phyloP scores from a whole-genome alignment of 2,797 vertebrate genomes.

The Trachurus trachurus region DNA sequence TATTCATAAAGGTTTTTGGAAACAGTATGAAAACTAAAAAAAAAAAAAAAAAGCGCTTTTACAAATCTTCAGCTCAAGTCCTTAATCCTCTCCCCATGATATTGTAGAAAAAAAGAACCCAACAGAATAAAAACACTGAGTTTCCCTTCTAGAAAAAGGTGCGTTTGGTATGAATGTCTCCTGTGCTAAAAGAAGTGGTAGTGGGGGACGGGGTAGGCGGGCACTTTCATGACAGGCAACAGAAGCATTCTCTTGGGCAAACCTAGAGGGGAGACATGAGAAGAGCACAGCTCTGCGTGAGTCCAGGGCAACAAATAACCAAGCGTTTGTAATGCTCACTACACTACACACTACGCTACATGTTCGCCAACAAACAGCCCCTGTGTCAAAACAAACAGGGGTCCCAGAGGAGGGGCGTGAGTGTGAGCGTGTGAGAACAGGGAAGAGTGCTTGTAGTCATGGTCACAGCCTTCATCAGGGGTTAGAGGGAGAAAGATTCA shows the following conservation, averaged over 20 bases:
- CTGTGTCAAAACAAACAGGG: slow-evolving; percentile 30
- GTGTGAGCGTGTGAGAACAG: slow-evolving; percentile 74
- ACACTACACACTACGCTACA: slow-evolving; percentile 38
- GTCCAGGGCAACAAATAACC: slow-evolving; percentile 82
- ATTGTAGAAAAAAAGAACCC: slow-evolving; percentile 80
- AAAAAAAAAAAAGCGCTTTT: slow-evolving; percentile 83
- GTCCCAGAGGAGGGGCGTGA: slow-evolving; percentile 25
- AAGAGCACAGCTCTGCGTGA: slow-evolving; percentile 93
- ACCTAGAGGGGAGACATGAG: slow-evolving; percentile 98
- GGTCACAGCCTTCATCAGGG: slow-evolving; percentile 40
- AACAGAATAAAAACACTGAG: slow-evolving; percentile 57
- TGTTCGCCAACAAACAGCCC: slow-evolving; percentile 39
- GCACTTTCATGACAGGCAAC: slow-evolving; percentile 99
- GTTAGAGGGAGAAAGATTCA: slow-evolving; percentile 46
- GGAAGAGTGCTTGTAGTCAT: slow-evolving; percentile 77
- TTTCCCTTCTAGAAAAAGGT: slow-evolving; percentile 88
- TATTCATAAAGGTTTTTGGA: slow-evolving; percentile 86
- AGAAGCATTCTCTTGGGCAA: slow-evolving; percentile 99
- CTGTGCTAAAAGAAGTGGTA: slow-evolving; percentile 99
- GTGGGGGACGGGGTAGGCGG: slow-evolving; percentile 97
- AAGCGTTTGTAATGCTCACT: slow-evolving; percentile 60
- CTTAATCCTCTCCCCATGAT: slow-evolving; percentile 75
- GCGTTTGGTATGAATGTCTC: slow-evolving; percentile 75
- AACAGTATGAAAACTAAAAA: slow-evolving; percentile 86
- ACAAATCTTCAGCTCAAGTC: slow-evolving; percentile 91